Evolutionary conservation across 2,888 invertebrate genomes (phyloP), one percentile per base, ranked within the genome.

Genomic region (Embidobia sp.): DNA sequence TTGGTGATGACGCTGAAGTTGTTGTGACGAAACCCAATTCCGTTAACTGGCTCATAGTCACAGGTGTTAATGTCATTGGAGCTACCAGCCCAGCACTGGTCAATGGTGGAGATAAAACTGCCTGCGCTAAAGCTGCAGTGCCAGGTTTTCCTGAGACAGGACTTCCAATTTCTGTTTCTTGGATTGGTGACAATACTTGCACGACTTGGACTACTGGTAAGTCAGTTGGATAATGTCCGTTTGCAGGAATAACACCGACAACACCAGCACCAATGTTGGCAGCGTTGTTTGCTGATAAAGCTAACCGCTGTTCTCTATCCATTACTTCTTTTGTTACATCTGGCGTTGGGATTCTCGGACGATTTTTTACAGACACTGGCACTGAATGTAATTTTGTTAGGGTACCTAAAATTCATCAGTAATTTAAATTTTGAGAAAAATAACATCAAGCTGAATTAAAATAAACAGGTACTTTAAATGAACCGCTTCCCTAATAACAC

Each of bases 261-360:
- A 95, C 93, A n/a, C 93, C 93, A 69, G 93, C 91, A 55, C 90
- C 90, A 69, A 89, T 88, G 79, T 88, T 90, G 4, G 90, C 90
- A 3, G 90, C 87, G 77, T 90, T 90, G 8, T 86, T 87, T 59
- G 85, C 89, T 61, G 85, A 90, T 75, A 84, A 86, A 74, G 93
- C 91, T 37, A 94, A 89, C 61, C 93, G 91, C 85, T 93, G 93
- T 84, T 95, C 95, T 61, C 94, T 92, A 82, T 95, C 94, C 70
- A 93, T 91, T 15, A 93, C 93, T 88, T 96, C 96, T 89, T 95
- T 96, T 26, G 95, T 94, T 4, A 95, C 95, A 87, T 96, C 96
- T 0, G 96, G 96, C 4, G 96, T 96, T 31, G 96, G 96, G 81
- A 97, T 96, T 55, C 96, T 92, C n/a, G 96, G 96, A 61, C 96